Base-by-base conservation (phyloP, 2,797 vertebrate species). In the Poecile montanus region DNA sequence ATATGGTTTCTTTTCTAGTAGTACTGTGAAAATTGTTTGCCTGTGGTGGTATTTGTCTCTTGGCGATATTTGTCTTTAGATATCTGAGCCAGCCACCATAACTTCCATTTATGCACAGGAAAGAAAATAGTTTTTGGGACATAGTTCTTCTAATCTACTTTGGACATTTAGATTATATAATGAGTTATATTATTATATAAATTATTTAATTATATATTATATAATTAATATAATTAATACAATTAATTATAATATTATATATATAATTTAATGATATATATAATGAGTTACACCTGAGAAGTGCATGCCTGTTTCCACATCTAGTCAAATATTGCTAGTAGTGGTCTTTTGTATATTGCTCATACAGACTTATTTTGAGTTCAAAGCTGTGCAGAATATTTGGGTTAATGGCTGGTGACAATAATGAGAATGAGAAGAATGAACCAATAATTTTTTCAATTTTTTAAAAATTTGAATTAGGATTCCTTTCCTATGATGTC, bases 401-500 rank as follows among this genome's bases (percentile, higher is more conserved):
- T 53, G 65, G 6, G 15, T 79, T 58, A 93, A 38, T 65, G 23
- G 11, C 11, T 58, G 30, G 12, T 62, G 62, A 44, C 26, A 54
- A 40, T 40, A 40, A 40, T 40, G 38, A 40, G 38, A 40, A 40
- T 40, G 38, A 40, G 38, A 40, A 40, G 26, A 71, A 81, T 23
- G 45, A 63, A 15, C 18, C 30, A 72, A 48, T 63, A 0, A 5
- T 21, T 18, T 54, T 68, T 84, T 76, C 21, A 75, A 58, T 60
- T 51, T 45, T 8, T 87, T 88, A 94, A 30, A 19, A 20, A 65
- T 91, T 73, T 78, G 75, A 53, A 96, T 96, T 97, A 99, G 99
- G 97, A 99, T 91, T 93, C 96, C 40, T 99, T 99, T 93, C 99
- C 99, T 86, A 98, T 97, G 98, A 98, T 99, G 98, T 98, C 99